phyloP scores from a whole-genome alignment of 2,888 invertebrate species.

The Caenorhabditis sulstoni region DNA sequence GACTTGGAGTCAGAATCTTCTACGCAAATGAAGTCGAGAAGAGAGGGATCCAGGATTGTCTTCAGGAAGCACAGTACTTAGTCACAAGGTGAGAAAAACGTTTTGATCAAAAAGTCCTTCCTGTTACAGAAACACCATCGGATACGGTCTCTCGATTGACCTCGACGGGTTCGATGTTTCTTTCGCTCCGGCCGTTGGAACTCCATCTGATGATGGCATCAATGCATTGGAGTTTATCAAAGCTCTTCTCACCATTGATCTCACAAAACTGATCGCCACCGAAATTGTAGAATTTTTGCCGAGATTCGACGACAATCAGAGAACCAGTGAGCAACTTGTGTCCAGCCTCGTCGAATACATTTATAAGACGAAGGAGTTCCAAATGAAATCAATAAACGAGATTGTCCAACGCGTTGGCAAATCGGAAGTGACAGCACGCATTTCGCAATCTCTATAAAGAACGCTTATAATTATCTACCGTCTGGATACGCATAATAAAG shows the following conservation, averaged over 20 bases:
- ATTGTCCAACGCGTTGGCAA: slow-evolving; percentile 36
- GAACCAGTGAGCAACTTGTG: slow-evolving; percentile 74
- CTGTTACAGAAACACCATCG: slow-evolving; percentile 64
- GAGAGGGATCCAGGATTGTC: slow-evolving; percentile 70
- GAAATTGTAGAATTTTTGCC: slow-evolving; percentile 78
- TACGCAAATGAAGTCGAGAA: slow-evolving; percentile 73
- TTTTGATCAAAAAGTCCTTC: not conserved
- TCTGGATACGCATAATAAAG: no score
- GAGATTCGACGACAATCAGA: slow-evolving; percentile 66
- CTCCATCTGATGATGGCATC: slow-evolving; percentile 73
- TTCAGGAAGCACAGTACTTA: slow-evolving; percentile 73
- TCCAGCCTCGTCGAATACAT: slow-evolving; percentile 72
- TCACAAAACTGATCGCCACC: slow-evolving; percentile 72
- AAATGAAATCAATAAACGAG: slow-evolving; percentile 53
- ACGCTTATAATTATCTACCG: no score
- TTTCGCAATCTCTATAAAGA: slow-evolving; percentile 38
- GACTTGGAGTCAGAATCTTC: slow-evolving; percentile 74
- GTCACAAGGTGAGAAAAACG: slow-evolving; percentile 59
- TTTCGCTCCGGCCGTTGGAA: slow-evolving; percentile 76
- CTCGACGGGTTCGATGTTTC: slow-evolving; percentile 75
- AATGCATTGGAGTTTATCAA: slow-evolving; percentile 75
- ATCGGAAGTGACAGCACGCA: slow-evolving; percentile 25
- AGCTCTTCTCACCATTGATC: slow-evolving; percentile 68
- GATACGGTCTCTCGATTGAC: slow-evolving; percentile 76
- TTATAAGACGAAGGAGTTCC: slow-evolving; percentile 72